Base-by-base conservation (phyloP, 2,113 vertebrate species). In the Nanorana parkeri region DNA sequence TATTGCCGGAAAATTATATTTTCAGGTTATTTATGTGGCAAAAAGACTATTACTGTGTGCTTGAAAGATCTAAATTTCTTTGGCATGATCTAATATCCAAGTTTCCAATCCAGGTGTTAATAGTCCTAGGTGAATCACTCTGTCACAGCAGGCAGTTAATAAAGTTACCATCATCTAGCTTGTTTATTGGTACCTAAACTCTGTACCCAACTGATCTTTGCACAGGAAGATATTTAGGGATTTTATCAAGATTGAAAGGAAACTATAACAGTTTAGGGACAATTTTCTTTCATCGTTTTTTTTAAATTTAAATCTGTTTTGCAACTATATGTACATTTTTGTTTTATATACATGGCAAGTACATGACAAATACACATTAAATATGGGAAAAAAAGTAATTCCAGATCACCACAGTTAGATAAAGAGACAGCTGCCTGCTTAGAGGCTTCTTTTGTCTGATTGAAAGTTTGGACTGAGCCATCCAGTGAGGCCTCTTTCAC, bases 91-190 rank as follows among this genome's bases (percentile, higher is more conserved):
- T 73, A 88, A 89, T 87, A 89, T 81, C 85, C 87, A 84, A 90
- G 91, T 88, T 93, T 88, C 92, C 93, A 93, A 93, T 93, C 91
- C 92, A 93, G 91, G 91, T 94, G 92, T 93, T 92, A 94, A 92
- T 90, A 91, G 86, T 91, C 93, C 90, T 91, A 1, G 16, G 85
- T 92, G 93, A 80, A 85, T 87, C 88, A 90, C 94, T 89, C 85
- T 87, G 89, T 90, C 89, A 86, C 91, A 86, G 81, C 85, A 86
- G 86, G 92, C 88, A 90, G 86, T 91, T 91, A 93, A 93, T 93
- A 93, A 93, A 92, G 87, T 86, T 75, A 88, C 89, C 90, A 92
- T 94, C 93, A 94, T 86, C 87, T 4, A 82, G 87, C 90, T n/a
- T 86, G 86, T 89, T 86, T 87, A 90, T 86, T 85, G 84, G 84